These are phyloP conservation scores for Trachelus tabidus DNA, from an alignment of 2,888 invertebrate species.

Conservation along the genomic window DNA sequence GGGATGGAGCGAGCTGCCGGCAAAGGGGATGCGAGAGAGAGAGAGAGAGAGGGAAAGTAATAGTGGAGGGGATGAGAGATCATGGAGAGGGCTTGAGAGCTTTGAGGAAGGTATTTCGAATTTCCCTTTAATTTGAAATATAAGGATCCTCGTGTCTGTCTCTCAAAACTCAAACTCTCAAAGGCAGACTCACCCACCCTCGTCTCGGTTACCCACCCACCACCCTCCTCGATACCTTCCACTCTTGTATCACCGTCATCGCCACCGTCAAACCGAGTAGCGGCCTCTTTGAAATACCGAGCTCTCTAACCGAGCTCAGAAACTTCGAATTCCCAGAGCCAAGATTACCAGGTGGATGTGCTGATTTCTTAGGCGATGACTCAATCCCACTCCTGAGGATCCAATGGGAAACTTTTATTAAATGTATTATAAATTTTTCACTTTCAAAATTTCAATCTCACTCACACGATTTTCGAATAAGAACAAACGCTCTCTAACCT, in stretches of 20 bases:
- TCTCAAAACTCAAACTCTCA: conserved; percentile 42
- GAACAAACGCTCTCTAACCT: background rate
- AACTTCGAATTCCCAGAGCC: background rate
- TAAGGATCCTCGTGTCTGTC: conserved; percentile 43
- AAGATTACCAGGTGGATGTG: conserved; percentile 14
- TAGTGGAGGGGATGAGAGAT: background rate
- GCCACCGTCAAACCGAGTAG: conserved; percentile 1
- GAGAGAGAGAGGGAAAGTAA: background rate
- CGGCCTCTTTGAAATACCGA: conserved; percentile 18
- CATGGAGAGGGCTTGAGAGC: conserved; percentile 37
- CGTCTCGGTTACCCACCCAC: background rate
- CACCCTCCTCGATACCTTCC: background rate
- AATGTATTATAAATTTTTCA: background rate
- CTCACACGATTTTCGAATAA: background rate
- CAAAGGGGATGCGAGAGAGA: background rate
- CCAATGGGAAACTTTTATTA: background rate
- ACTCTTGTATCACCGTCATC: conserved; percentile 9
- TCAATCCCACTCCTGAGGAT: background rate
- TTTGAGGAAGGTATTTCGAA: conserved; percentile 55
- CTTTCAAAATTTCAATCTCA: background rate
- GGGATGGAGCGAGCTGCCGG: background rate
- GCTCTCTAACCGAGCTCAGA: conserved; percentile 13
- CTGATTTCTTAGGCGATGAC: background rate
- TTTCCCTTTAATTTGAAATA: conserved; percentile 59
- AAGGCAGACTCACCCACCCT: conserved; percentile 30